Percentiles rank a stretch among this genome's conserved stretches.
Conservation (phyloP, 2,113 vertebrate genomes). For the Rostratula benghalensis region DNA sequence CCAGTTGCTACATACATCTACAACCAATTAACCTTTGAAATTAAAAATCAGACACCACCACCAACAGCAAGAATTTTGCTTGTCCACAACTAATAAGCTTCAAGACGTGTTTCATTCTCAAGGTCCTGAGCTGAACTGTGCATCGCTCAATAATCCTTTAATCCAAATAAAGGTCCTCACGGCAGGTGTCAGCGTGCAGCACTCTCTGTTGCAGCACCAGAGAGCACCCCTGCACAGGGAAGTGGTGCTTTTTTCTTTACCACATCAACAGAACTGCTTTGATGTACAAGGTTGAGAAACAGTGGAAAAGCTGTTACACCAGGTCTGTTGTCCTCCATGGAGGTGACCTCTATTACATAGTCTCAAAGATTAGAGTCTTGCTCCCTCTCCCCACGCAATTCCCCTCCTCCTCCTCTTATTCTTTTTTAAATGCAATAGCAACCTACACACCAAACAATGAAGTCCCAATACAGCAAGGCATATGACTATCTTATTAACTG, state of each 20-base stretch:
- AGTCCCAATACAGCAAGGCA: not conserved
- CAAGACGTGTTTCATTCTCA: not conserved
- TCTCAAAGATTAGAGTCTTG: not conserved
- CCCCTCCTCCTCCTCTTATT: accelerated
- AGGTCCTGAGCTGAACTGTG: not conserved
- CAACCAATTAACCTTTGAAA: not conserved
- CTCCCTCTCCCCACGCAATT: not conserved
- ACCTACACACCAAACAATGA: not conserved
- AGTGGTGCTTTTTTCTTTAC: not conserved
- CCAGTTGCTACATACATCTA: not conserved
- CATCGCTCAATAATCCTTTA: not conserved
- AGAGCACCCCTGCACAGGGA: not conserved
- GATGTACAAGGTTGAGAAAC: not conserved
- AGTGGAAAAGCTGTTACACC: accelerated
- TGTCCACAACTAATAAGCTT: not conserved
- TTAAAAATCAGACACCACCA: not conserved
- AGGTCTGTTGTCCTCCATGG: not conserved
- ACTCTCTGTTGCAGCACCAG: not conserved
- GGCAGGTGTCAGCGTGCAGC: accelerated
- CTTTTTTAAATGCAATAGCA: not conserved
- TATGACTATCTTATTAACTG: not conserved
- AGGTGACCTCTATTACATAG: accelerated
- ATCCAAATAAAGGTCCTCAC: not conserved
- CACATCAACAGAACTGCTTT: not conserved
- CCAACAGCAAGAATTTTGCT: not conserved